Percentiles rank a stretch among this genome's conserved stretches.
phyloP scores from a whole-genome alignment of 2,797 vertebrate species.

The Pelochelys cantorii region DNA sequence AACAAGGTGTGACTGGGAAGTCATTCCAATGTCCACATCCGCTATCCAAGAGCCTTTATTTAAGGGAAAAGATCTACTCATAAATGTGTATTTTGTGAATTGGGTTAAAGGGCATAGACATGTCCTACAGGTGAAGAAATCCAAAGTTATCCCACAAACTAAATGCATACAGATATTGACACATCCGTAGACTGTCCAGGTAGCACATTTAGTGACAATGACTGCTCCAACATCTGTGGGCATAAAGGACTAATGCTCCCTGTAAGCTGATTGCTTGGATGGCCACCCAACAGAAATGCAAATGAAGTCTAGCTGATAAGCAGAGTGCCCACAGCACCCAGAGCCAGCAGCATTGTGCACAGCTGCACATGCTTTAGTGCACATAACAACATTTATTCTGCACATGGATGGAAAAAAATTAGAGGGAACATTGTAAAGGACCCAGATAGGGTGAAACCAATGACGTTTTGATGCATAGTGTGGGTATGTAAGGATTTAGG shows the following conservation, averaged over 20 bases:
- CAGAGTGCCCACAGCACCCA: too few species aligned
- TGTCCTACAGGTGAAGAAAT: not conserved
- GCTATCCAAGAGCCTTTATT: slow-evolving; percentile 50
- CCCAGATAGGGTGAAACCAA: not conserved
- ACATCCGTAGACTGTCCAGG: not conserved
- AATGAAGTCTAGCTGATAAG: too few species aligned
- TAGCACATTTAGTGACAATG: not conserved
- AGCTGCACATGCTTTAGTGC: too few species aligned
- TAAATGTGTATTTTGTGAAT: not conserved
- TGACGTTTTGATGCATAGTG: not conserved
- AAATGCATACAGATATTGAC: not conserved
- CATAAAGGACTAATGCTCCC: not conserved
- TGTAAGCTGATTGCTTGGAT: too few species aligned
- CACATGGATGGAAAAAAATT: too few species aligned
- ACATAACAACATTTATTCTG: too few species aligned
- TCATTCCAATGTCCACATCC: slow-evolving; percentile 72
- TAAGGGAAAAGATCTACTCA: slow-evolving; percentile 31
- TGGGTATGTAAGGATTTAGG: not conserved
- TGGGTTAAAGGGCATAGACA: not conserved
- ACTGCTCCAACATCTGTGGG: not conserved
- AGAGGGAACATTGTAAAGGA: too few species aligned
- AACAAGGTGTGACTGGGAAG: slow-evolving; percentile 64
- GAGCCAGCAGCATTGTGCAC: too few species aligned
- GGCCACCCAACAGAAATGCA: too few species aligned
- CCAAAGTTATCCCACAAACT: not conserved